These are phyloP conservation scores for Aurelia sp. DNA, from an alignment of 30 jellyfish, hydroid and myxozoan genomes.

Conservation along the genomic window DNA sequence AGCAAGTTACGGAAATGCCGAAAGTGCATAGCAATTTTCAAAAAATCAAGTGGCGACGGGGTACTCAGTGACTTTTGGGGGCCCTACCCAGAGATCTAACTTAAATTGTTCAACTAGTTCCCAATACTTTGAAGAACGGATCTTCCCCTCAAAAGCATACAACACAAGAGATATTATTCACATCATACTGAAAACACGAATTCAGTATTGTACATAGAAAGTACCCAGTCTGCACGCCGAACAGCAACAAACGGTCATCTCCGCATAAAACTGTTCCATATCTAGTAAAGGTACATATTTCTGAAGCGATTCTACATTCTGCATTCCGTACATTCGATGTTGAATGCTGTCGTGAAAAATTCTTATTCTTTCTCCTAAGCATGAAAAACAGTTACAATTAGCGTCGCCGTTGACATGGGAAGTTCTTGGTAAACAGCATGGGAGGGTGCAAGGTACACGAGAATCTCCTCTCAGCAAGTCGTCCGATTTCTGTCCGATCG, in stretches of 20 bases:
- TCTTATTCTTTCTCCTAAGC: neutral
- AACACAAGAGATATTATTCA: neutral
- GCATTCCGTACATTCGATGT: too few relatives aligned
- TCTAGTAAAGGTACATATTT: neutral
- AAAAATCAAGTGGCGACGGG: too few relatives aligned
- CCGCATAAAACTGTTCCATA: constrained; percentile 1
- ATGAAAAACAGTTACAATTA: neutral
- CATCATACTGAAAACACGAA: neutral
- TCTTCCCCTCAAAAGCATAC: too few relatives aligned
- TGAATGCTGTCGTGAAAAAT: too few relatives aligned
- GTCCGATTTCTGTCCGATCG: too few relatives aligned
- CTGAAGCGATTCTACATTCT: neutral
- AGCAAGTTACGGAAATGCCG: too few relatives aligned
- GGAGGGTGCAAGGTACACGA: neutral
- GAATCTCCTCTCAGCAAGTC: neutral
- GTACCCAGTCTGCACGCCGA: constrained; percentile 56
- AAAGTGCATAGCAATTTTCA: too few relatives aligned
- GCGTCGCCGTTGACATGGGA: neutral
- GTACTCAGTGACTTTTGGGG: too few relatives aligned
- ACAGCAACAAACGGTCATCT: constrained; percentile 47
- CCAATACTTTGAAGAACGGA: too few relatives aligned
- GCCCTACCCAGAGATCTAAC: too few relatives aligned
- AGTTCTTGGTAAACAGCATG: neutral
- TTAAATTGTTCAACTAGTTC: too few relatives aligned
- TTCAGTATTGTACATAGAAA: constrained; percentile 30